A percentile compares a stretch with the other conserved stretches of the same genome.
phyloP scores from a whole-genome alignment of 2,797 vertebrate species.

The Atherinosoma microstoma region DNA sequence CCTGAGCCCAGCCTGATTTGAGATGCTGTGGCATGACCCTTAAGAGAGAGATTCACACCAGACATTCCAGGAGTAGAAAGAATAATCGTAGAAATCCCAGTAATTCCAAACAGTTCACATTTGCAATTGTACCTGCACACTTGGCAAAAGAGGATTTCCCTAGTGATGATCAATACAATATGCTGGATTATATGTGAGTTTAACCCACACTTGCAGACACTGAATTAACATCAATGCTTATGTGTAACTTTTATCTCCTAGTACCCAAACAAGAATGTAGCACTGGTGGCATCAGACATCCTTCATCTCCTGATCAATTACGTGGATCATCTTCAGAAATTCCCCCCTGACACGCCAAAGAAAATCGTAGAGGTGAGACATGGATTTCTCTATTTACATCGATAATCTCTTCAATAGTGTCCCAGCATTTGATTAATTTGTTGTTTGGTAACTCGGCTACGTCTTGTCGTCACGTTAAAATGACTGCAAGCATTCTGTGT shows the following conservation, averaged over 20 bases:
- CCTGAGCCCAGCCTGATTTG: too few relatives aligned
- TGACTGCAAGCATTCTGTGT: too few relatives aligned
- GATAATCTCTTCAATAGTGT: background rate
- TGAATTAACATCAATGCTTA: background rate
- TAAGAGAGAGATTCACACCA: too few relatives aligned
- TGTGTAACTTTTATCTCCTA: slow-evolving; percentile 60
- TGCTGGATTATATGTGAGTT: background rate
- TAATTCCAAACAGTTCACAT: too few relatives aligned
- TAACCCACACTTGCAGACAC: too few relatives aligned
- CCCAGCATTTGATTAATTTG: background rate
- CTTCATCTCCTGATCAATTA: slow-evolving; percentile 95
- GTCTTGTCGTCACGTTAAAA: too few relatives aligned
- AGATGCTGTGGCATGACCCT: too few relatives aligned
- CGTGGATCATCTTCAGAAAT: slow-evolving; percentile 91
- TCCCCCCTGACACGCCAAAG: slow-evolving; percentile 92
- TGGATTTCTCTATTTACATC: background rate
- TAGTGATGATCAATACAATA: too few relatives aligned
- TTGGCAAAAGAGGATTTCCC: too few relatives aligned
- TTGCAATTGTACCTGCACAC: too few relatives aligned
- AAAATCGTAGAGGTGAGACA: slow-evolving; percentile 94
- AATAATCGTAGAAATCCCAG: too few relatives aligned
- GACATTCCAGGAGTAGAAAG: too few relatives aligned
- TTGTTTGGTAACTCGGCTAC: background rate
- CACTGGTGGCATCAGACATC: slow-evolving; percentile 95
- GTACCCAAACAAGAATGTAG: slow-evolving; percentile 98